These are phyloP conservation scores for Tenebrio molitor DNA, from an alignment of 1,140 invertebrate species.

Conservation along the genomic window DNA sequence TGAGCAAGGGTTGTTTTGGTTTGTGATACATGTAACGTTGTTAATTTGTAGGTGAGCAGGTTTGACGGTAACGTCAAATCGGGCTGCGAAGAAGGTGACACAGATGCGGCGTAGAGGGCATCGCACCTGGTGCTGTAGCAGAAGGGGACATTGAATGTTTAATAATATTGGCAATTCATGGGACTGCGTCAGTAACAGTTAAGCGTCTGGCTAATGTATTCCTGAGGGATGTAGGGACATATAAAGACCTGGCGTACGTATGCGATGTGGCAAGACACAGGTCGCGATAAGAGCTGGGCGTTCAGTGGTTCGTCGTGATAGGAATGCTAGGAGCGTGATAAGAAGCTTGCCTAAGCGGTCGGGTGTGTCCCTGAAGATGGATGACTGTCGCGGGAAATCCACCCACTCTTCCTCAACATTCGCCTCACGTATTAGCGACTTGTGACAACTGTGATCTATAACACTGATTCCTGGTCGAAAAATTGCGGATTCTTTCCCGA, in stretches of 20 bases:
- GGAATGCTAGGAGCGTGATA: conserved; percentile 65
- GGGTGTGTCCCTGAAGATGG: conserved; percentile 66
- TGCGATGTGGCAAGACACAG: conserved; percentile 59
- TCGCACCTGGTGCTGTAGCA: conserved; percentile 10
- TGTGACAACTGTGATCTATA: conserved; percentile 67
- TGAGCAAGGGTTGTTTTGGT: not conserved
- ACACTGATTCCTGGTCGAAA: conserved; percentile 61
- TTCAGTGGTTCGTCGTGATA: conserved; percentile 63
- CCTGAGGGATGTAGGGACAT: conserved; percentile 58
- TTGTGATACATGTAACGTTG: not conserved
- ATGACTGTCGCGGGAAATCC: conserved; percentile 66
- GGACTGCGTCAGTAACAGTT: conserved; percentile 51
- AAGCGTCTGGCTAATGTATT: conserved; percentile 56
- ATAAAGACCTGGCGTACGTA: conserved; percentile 53
- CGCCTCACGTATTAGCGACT: conserved; percentile 64
- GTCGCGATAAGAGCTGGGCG: conserved; percentile 62
- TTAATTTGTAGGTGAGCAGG: not conserved
- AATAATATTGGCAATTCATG: conserved; percentile 25
- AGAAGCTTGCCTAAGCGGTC: conserved; percentile 62
- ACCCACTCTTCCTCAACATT: conserved; percentile 61
- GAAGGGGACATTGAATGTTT: conserved; percentile 28
- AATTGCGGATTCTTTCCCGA: conserved; percentile 14
- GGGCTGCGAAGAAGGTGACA: too few species aligned
- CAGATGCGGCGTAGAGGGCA: not conserved
- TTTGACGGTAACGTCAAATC: too few species aligned